Base-by-base conservation (phyloP, 2,113 vertebrate genomes). In the Psophia crepitans region DNA sequence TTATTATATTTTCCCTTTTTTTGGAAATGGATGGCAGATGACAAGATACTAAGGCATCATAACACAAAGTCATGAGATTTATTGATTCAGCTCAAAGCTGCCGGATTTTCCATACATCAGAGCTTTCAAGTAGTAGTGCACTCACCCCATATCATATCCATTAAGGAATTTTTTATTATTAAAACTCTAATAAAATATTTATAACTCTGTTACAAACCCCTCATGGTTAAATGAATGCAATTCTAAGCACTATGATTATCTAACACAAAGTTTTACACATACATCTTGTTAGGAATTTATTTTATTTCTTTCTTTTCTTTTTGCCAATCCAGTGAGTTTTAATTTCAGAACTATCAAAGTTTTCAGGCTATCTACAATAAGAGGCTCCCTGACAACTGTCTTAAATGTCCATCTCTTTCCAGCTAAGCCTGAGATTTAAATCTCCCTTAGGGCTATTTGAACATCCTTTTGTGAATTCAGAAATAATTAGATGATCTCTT, bases 141-240 rank as follows among this genome's bases (percentile, higher is more conserved):
- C 48, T 96, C 57, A 95, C 54, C 74, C 70, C 96, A 86, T 94
- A 97, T 97, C 91, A 95, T 92, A 92, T 54, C 96, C 97, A 98
- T 98, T 97, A 98, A 97, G 83, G 87, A 73, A 26, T 97, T 84
- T 91, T 90, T 93, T 84, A 57, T 97, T 97, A 97, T 98, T 98
- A 97, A 97, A 98, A 98, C 97, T 97, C 90, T 95, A 98, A 95
- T 98, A 96, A 98, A 98, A 97, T 98, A 98, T 98, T 97, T 98
- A 97, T 97, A 95, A 95, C 86, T 97, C 77, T 93, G 96, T 96
- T 97, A 95, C 87, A 97, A 98, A 97, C 65, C 92, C 61, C 90
- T 94, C 54, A 96, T 96, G 95, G 66, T 65, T 86, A 96, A 91
- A 93, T 84, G 91, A 97, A 97, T 95, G 95, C 78, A 98, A 95